Base-by-base conservation (phyloP, 92 coral and sea anemone species). In the Palythoa heliodiscus region DNA sequence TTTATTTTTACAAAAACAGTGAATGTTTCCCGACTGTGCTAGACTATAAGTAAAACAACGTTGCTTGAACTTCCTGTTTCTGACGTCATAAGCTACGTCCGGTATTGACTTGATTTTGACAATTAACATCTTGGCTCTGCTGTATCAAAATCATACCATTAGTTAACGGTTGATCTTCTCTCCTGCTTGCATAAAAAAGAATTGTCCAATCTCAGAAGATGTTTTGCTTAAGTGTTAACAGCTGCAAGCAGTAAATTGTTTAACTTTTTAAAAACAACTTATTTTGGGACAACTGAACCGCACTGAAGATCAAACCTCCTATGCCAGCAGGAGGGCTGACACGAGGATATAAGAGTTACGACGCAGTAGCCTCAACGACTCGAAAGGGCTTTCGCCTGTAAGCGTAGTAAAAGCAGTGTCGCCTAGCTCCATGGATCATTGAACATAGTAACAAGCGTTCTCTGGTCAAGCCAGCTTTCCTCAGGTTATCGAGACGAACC, bases 71-170 rank as follows among this genome's bases (percentile, higher is more conserved):
- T 68, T 80, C 84, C 40, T 17, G 37, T 14, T 14, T 48, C 24
- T 35, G 84, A 80, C 84, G 84, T 80, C 84, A 80, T 22, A n/a
- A 55, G 10, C 24, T 11, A 13, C 53, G 53, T 80, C 84, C 60
- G 84, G 35, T 80, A 19, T 63, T 63, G 25, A 63, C 52, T 22
- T 43, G 3, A 40, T 6, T n/a, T 64, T 29, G 35, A 29, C 35
- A 29, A 29, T 20, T 79, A 73, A 52, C 80, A 48, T 24, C 40
- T 80, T 66, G 43, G 43, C 22, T 63, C 74, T 73, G 29, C 11
- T 80, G 58, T 80, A 17, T 67, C 73, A 80, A 80, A 64, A 69
- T 43, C n/a, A 47, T 0, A 20, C 43, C 12, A 20, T 47, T 66
- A 52, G 40, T 53, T 19, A 54, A 37, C 61, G 17, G 40, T 5